Conservation (phyloP, 2,888 invertebrate species). For the Euphydryas editha region DNA sequence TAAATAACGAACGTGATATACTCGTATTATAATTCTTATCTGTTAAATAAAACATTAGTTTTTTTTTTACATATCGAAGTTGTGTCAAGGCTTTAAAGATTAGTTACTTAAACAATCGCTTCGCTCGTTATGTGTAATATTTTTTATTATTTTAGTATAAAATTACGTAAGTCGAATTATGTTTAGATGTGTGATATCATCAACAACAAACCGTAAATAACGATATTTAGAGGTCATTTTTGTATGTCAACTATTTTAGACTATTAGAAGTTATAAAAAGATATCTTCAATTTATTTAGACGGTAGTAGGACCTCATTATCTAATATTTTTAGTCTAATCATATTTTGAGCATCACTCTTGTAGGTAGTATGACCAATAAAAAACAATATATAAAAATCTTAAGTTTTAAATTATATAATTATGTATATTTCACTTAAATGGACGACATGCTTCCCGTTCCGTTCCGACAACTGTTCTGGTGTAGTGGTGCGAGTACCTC, state of each 20-base stretch:
- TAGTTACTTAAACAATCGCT: constrained; percentile 53
- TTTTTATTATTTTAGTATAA: constrained; percentile 16
- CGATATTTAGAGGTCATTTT: not conserved
- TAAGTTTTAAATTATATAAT: too few relatives aligned
- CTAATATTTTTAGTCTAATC: too few relatives aligned
- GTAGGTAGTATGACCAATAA: too few relatives aligned
- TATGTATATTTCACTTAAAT: too few relatives aligned
- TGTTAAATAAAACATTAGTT: constrained; percentile 36
- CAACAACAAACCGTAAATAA: not conserved
- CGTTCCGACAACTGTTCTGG: too few relatives aligned
- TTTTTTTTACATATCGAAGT: constrained; percentile 49
- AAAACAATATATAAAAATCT: too few relatives aligned
- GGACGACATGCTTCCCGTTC: too few relatives aligned
- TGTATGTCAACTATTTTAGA: not conserved
- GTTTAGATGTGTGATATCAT: constrained; percentile 20
- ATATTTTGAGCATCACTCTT: too few relatives aligned
- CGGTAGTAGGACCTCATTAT: not conserved
- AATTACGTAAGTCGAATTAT: constrained; percentile 13
- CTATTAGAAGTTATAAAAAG: not conserved
- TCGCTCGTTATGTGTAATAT: constrained; percentile 37
- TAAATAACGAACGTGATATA: not conserved
- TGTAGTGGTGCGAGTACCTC: too few relatives aligned
- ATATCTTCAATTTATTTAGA: not conserved
- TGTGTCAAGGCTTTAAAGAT: constrained; percentile 60
- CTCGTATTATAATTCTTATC: not conserved